phyloP scores from a whole-genome alignment of 2,113 vertebrate species.

The Macquaria australasica region DNA sequence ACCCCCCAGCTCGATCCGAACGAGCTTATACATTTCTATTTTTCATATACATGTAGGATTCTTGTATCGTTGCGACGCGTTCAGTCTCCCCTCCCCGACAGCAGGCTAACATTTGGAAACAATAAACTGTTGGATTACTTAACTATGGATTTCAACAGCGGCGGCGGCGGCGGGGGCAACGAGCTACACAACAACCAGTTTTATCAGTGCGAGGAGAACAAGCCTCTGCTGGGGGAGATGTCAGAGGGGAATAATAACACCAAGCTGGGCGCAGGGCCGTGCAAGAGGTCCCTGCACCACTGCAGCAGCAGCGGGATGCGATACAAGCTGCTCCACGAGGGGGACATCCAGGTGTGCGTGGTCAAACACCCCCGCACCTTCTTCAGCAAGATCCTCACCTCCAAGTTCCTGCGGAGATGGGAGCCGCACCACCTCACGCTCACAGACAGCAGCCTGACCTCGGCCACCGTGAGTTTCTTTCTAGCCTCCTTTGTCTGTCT shows the following conservation, averaged over 20 bases:
- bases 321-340: slow-evolving; percentile 98
- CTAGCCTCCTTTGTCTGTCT: neutral
- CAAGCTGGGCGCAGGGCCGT: slow-evolving; percentile 90
- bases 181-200: slow-evolving; percentile 89
- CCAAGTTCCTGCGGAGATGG: slow-evolving; percentile 96
- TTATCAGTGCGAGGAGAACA: slow-evolving; percentile 93
- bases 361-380: slow-evolving; percentile 97
- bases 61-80: slow-evolving; percentile 3
- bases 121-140: slow-evolving; percentile 59
- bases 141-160: slow-evolving; percentile 91
- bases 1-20: slow-evolving; percentile 43
- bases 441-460: slow-evolving; percentile 93
- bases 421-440: slow-evolving; percentile 97
- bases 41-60: slow-evolving; percentile 55
- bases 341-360: slow-evolving; percentile 99
- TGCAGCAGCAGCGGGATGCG: slow-evolving; percentile 92
- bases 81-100: slow-evolving; percentile 6
- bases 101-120: slow-evolving; percentile 31
- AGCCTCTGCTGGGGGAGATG: slow-evolving; percentile 92
- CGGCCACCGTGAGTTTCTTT: slow-evolving; percentile 91
- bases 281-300: slow-evolving; percentile 90
- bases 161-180: slow-evolving; percentile 86
- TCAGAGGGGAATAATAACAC: slow-evolving; percentile 88
- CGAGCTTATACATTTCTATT: slow-evolving; percentile 40
- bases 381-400: slow-evolving; percentile 98